Conservation (phyloP, 2,888 invertebrate genomes). For the Synergus laeviventris region DNA sequence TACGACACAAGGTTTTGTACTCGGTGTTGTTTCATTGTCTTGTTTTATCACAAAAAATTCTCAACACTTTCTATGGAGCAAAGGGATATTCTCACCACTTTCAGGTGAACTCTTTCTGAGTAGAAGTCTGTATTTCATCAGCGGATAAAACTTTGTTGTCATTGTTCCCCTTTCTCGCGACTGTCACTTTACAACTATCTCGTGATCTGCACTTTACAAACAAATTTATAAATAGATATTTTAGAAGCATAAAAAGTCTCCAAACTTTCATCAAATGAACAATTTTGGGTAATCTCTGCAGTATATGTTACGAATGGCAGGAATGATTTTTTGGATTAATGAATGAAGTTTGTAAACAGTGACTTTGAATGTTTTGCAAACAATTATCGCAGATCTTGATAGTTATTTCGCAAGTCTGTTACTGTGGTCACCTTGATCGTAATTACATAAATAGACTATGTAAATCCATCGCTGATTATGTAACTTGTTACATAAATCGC, state of each 20-base stretch:
- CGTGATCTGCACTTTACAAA: not conserved
- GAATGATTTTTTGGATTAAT: not conserved
- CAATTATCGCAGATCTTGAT: not conserved
- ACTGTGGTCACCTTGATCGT: constrained; percentile 3
- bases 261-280: too few relatives aligned
- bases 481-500: constrained; percentile 26
- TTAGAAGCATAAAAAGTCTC: too few relatives aligned
- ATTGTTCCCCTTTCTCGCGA: constrained; percentile 22
- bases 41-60: constrained; percentile 29
- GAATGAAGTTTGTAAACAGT: not conserved
- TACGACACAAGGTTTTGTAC: not conserved
- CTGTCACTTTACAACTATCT: constrained; percentile 25
- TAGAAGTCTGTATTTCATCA: constrained; percentile 22
- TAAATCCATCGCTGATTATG: constrained; percentile 35
- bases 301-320: too few relatives aligned
- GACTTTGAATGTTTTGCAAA: not conserved
- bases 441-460: constrained; percentile 34
- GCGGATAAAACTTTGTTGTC: not conserved
- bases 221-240: too few relatives aligned
- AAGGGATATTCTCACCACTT: constrained; percentile 39
- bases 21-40: constrained; percentile 28
- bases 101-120: constrained; percentile 33
- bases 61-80: constrained; percentile 38
- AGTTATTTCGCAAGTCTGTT: not conserved
- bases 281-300: too few relatives aligned